Conservation (phyloP, 2,113 vertebrate genomes). For the Tragulus kanchil region DNA sequence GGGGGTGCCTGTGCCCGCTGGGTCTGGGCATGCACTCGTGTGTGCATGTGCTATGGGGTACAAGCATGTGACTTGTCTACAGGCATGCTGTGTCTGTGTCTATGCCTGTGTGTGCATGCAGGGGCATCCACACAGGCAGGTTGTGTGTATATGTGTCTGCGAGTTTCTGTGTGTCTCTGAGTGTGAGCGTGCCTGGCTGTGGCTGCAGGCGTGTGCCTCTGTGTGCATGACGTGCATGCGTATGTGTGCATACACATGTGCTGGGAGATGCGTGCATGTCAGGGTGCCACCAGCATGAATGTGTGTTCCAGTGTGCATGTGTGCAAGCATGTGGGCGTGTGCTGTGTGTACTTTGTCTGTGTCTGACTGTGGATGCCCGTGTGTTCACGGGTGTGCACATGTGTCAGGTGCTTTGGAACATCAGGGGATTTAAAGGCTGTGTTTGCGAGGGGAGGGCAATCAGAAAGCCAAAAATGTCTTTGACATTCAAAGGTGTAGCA, state of each 20-base stretch:
- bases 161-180: too few species aligned
- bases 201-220: neutral
- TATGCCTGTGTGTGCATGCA: neutral
- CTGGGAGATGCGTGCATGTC: too few species aligned
- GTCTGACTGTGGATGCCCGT: rapidly evolving
- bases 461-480: neutral
- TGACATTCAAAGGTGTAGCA: neutral
- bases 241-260: neutral
- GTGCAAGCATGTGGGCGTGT: neutral
- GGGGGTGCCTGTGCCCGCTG: neutral
- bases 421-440: neutral
- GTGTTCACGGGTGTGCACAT: neutral
- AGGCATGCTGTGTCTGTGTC: neutral
- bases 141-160: neutral
- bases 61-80: neutral
- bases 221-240: neutral
- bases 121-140: neutral
- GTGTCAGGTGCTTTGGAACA: neutral
- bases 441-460: neutral
- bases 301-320: neutral
- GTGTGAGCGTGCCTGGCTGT: neutral
- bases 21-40: neutral
- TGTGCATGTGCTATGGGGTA: neutral
- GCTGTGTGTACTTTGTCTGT: neutral
- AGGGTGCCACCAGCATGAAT: too few species aligned